Evolutionary conservation across 2,888 invertebrate genomes (phyloP).

Genomic region (Mellilla xanthometata): DNA sequence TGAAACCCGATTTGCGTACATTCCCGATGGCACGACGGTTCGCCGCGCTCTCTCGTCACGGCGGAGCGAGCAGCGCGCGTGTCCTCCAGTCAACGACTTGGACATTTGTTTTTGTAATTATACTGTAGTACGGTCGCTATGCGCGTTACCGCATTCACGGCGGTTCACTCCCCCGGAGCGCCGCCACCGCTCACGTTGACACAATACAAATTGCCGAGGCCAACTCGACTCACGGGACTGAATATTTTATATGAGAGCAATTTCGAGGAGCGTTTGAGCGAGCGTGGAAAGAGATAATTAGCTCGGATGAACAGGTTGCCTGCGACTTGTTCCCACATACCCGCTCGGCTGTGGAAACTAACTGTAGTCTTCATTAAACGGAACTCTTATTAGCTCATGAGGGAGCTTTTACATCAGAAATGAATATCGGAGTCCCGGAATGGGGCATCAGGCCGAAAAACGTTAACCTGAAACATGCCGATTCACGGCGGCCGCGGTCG

Average conservation of each 20-base stretch:
- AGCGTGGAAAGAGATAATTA: conserved; percentile 31
- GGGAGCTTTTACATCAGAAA: not conserved
- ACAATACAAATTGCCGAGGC: conserved; percentile 39
- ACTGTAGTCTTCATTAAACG: too few species aligned
- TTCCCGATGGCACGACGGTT: conserved; percentile 46
- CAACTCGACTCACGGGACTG: conserved; percentile 35
- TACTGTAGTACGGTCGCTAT: too few species aligned
- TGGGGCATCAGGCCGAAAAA: not conserved
- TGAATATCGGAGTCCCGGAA: not conserved
- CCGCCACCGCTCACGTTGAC: conserved; percentile 30
- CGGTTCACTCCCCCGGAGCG: conserved; percentile 34
- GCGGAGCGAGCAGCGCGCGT: conserved; percentile 43
- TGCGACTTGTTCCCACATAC: too few species aligned
- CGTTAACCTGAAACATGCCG: not conserved
- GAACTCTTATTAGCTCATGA: too few species aligned
- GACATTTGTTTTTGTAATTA: conserved; percentile 50
- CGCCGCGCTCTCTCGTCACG: conserved; percentile 63
- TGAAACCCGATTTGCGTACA: conserved; percentile 59
- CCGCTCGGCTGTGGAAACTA: too few species aligned
- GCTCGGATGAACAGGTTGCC: conserved; percentile 10
- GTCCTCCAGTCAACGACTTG: conserved; percentile 54
- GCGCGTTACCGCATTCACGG: conserved; percentile 42
- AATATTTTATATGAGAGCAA: conserved; percentile 34
- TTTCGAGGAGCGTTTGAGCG: conserved; percentile 27
- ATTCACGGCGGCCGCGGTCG: not conserved